These are phyloP conservation scores for Caenorhabditis sp. DNA, from an alignment of 2,888 invertebrate genomes.

Conservation along the genomic window DNA sequence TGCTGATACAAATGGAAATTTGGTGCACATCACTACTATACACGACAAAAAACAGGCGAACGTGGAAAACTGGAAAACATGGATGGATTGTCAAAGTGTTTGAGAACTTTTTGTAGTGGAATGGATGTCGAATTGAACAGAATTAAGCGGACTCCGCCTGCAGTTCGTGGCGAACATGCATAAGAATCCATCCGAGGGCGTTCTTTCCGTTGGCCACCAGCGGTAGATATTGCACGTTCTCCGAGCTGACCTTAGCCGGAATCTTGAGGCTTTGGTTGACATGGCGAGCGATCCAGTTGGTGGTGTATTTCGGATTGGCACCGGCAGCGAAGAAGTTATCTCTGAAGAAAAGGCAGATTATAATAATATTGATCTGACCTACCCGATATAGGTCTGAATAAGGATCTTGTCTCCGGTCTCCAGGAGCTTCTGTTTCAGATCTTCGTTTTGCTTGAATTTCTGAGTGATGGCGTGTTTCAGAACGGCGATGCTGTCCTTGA, in stretches of 20 bases:
- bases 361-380: too few relatives aligned
- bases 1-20: too few relatives aligned
- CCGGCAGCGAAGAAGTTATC: conserved; percentile 58
- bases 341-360: too few relatives aligned
- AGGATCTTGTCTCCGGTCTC: conserved; percentile 57
- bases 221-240: conserved; percentile 39
- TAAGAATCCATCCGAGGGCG: conserved; percentile 48
- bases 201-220: conserved; percentile 59
- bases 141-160: background rate
- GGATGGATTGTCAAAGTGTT: too few relatives aligned
- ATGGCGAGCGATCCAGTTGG: conserved; percentile 45
- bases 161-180: conserved; percentile 39
- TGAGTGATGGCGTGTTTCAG: conserved; percentile 63
- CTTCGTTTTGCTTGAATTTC: conserved; percentile 65
- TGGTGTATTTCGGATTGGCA: conserved; percentile 27
- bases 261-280: conserved; percentile 38
- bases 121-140: too few relatives aligned
- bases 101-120: too few relatives aligned
- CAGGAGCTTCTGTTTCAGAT: conserved; percentile 49
- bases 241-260: conserved; percentile 7
- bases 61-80: too few relatives aligned
- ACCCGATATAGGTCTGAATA: conserved; percentile 58
- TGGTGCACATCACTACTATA: too few relatives aligned
- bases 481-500: conserved; percentile 58
- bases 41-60: too few relatives aligned